Evolutionary conservation across 2,888 invertebrate genomes (phyloP).

Genomic region (Lasioglossum lativentre): DNA sequence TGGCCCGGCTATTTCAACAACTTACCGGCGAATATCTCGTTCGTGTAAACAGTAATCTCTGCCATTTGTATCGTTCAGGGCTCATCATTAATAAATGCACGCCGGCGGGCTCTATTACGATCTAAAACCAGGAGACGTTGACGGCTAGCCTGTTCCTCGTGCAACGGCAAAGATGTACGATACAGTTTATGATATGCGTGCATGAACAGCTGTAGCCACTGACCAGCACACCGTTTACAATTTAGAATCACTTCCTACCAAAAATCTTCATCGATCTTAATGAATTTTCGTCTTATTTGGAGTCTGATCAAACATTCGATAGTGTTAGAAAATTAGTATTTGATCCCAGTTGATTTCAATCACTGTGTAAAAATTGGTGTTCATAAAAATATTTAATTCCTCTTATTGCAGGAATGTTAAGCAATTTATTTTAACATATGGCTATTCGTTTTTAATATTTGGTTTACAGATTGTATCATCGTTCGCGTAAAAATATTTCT

Average conservation of each 20-base stretch:
- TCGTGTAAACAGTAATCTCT: slow-evolving; percentile 47
- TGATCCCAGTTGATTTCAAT: background rate
- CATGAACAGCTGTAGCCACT: background rate
- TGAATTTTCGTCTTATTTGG: background rate
- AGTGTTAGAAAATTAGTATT: background rate
- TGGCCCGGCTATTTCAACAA: slow-evolving; percentile 52
- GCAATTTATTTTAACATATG: background rate
- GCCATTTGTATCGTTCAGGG: slow-evolving; percentile 3
- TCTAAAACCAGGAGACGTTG: slow-evolving; percentile 14
- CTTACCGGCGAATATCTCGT: slow-evolving; percentile 42
- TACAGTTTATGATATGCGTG: slow-evolving; percentile 2
- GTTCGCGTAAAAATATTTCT: background rate
- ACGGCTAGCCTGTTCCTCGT: background rate
- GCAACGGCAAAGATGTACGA: slow-evolving; percentile 3
- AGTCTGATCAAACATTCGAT: background rate
- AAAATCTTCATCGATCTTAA: background rate
- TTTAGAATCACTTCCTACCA: background rate
- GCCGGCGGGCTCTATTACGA: background rate
- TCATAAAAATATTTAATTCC: no score
- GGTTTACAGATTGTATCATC: background rate
- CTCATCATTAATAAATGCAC: slow-evolving; percentile 21
- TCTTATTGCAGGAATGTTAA: background rate
- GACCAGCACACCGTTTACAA: background rate
- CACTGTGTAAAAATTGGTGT: background rate
- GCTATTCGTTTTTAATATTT: no score